Base-by-base conservation (phyloP, 2,797 vertebrate species). In the Dryobates pubescens region DNA sequence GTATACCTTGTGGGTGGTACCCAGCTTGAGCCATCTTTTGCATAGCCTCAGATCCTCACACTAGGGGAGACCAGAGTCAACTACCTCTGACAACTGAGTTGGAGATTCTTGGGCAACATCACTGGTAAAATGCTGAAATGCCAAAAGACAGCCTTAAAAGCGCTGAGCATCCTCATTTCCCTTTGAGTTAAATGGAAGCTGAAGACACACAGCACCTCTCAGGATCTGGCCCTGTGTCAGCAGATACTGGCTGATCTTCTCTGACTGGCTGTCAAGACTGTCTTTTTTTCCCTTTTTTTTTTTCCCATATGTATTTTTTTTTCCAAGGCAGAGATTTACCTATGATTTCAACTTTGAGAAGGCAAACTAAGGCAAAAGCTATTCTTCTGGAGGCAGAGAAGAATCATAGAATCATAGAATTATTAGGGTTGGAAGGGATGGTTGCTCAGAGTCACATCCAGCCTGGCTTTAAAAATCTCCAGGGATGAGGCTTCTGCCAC, bases 311-410 rank as follows among this genome's bases (percentile, higher is more conserved):
- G 36, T 36, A 36, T 36, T 62, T 51, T 71, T 38, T 86, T 49
- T 30, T 26, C 18, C 54, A 90, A n/a, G 24, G 10, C 82, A 92
- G 17, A 71, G n/a, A 41, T 84, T 82, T 83, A 45, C 72, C 64
- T 56, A 58, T 36, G 12, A 70, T 75, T 95, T 88, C 36, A 67
- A 70, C 24, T 79, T 83, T 43, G 51, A 22, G 58, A 88, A 92
- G 47, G 49, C 86, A 92, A 93, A 75, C 24, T 71, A 76, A 91
- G 49, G 49, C 58, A 88, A 94, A 88, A 72, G 56, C 68, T 83
- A 12, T 63, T 88, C 17, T 95, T 90, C 43, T 47, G 12, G 29
- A 91, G 49, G 17, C 62, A 63, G 51, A 56, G 54, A 86, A 82
- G 49, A 38, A 38, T 38, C 38, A 38, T 38, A 38, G 38, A 38